Evolutionary conservation across 2,888 invertebrate species (phyloP).

Genomic region (Eilema sororculum): DNA sequence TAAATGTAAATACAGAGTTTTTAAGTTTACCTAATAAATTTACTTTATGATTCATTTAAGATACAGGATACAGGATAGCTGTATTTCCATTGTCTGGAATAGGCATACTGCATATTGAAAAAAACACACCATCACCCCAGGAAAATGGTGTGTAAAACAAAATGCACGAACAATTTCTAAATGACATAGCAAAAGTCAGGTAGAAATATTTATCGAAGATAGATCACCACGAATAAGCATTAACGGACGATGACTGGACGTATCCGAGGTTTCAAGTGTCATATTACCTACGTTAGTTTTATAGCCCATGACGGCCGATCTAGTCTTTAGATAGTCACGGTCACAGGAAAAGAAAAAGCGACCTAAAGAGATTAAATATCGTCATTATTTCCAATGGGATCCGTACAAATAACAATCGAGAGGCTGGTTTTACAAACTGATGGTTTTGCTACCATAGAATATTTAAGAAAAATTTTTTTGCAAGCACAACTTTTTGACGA

Average conservation of each 20-base stretch:
- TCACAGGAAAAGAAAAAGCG: slow-evolving; percentile 52
- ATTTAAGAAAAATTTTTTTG: no score
- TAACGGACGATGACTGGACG: slow-evolving; percentile 70
- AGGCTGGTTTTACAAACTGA: background rate
- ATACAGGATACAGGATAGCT: no score
- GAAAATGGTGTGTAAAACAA: slow-evolving; percentile 41
- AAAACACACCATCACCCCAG: slow-evolving; percentile 4
- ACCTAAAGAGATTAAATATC: slow-evolving; percentile 30
- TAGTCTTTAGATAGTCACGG: slow-evolving; percentile 59
- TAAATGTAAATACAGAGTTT: background rate
- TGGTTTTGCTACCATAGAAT: background rate
- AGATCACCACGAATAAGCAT: slow-evolving; percentile 62
- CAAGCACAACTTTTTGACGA: background rate
- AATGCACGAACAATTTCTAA: slow-evolving; percentile 49
- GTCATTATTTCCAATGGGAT: slow-evolving; percentile 25
- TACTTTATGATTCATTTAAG: background rate
- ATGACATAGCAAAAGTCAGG: slow-evolving; percentile 60
- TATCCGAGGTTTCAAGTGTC: slow-evolving; percentile 58
- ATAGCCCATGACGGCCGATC: slow-evolving; percentile 60
- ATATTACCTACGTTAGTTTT: slow-evolving; percentile 65
- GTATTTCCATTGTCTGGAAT: background rate
- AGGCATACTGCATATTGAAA: background rate
- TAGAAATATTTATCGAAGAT: slow-evolving; percentile 55
- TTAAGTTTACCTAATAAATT: background rate
- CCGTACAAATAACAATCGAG: slow-evolving; percentile 20